Conservation (phyloP, 2,797 vertebrate genomes). For the Sebastes goodei region DNA sequence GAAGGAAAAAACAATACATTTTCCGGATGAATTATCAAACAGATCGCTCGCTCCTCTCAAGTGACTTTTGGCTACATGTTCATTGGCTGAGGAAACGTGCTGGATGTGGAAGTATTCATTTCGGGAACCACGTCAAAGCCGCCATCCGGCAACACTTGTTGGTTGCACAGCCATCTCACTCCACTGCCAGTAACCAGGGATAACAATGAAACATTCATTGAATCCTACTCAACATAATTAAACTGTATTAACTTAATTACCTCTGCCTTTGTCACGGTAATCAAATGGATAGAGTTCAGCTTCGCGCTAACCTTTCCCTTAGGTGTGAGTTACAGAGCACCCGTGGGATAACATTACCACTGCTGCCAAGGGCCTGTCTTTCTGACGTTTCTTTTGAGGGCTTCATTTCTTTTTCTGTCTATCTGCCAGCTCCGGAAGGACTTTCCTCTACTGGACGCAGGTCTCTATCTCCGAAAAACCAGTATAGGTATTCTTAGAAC, state of each 20-base stretch:
- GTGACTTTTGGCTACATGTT: conserved; percentile 16
- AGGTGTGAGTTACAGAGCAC: conserved; percentile 69
- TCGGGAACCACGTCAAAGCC: not conserved
- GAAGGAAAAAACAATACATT: not conserved
- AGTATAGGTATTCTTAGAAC: conserved; percentile 56
- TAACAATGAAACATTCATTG: conserved; percentile 71
- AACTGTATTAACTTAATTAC: conserved; percentile 79
- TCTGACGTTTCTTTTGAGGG: conserved; percentile 22
- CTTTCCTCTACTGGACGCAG: conserved; percentile 16
- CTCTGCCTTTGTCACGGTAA: conserved; percentile 63
- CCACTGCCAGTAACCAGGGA: conserved; percentile 16
- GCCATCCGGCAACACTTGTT: not conserved
- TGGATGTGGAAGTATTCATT: not conserved
- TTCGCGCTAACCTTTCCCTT: conserved; percentile 59
- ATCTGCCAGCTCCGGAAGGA: conserved; percentile 17
- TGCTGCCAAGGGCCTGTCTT: conserved; percentile 25
- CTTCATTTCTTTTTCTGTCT: conserved; percentile 39
- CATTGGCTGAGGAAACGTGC: not conserved
- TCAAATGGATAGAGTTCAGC: conserved; percentile 64
- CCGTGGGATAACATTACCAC: conserved; percentile 55
- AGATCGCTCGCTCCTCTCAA: not conserved
- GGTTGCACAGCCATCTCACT: conserved; percentile 4
- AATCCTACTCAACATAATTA: conserved; percentile 77
- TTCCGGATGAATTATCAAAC: conserved; percentile 22
- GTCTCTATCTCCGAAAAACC: conserved; percentile 38